Conservation (phyloP, 2,797 vertebrate genomes). For the Hoplostethus mediterraneus region DNA sequence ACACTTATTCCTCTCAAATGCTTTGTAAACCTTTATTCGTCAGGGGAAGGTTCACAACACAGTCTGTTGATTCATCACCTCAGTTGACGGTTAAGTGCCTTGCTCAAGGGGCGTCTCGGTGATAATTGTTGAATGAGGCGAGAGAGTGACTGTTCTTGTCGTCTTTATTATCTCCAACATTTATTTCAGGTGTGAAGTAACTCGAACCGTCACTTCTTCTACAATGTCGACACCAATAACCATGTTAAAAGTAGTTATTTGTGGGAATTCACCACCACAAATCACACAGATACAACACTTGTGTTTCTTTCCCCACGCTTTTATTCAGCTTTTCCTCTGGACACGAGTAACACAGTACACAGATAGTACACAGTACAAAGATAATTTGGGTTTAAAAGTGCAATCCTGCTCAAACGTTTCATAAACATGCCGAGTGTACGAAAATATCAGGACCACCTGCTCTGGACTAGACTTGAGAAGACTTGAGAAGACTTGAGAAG, state of each 20-base stretch:
- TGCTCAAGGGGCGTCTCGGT: no score
- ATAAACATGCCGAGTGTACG: conserved; percentile 41
- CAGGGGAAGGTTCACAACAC: no score
- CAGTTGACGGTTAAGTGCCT: no score
- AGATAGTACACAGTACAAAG: conserved; percentile 73
- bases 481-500: conserved; percentile 13
- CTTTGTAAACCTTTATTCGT: no score
- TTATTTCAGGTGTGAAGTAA: no score
- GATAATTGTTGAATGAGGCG: no score
- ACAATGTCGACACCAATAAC: no score
- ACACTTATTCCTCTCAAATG: no score
- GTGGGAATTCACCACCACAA: not conserved
- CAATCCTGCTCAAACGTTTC: conserved; percentile 51
- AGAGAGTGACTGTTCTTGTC: no score
- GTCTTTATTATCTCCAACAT: no score
- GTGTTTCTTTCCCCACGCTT: conserved; percentile 15
- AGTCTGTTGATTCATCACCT: no score
- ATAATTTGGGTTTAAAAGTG: conserved; percentile 73
- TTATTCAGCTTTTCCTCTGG: conserved; percentile 55
- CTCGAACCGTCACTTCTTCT: no score
- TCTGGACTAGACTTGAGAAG: not conserved
- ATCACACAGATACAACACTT: not conserved
- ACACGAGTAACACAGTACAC: conserved; percentile 53
- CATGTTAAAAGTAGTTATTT: not conserved
- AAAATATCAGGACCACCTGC: conserved; percentile 39